Conservation (phyloP, 2,888 invertebrate species). For the Sinohyriopsis cumingii region DNA sequence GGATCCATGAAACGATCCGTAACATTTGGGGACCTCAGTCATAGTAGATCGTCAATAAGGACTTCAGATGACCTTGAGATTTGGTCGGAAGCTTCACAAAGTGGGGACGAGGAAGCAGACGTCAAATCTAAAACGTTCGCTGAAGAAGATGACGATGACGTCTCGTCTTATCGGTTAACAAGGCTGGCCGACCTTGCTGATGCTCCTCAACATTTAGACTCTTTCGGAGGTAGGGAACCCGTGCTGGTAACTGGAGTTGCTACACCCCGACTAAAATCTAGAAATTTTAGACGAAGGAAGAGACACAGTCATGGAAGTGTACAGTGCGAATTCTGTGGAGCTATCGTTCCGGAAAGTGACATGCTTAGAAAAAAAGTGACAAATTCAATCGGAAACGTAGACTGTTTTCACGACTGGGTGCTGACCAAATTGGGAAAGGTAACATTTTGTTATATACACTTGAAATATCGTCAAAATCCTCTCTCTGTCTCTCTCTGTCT, state of each 20-base stretch:
- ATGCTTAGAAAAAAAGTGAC: constrained; percentile 10
- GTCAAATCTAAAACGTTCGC: neutral
- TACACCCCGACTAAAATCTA: neutral
- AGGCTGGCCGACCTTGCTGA: neutral
- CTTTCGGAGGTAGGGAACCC: constrained; percentile 5
- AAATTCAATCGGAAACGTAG: constrained; percentile 16
- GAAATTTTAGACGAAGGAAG: neutral
- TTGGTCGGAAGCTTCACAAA: no score
- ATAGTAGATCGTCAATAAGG: neutral
- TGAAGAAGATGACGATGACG: neutral
- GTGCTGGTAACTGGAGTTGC: neutral
- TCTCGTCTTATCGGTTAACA: neutral
- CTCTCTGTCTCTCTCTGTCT: no score
- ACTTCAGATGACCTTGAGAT: no score
- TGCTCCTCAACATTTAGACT: constrained; percentile 10
- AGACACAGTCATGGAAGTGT: neutral
- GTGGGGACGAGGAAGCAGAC: neutral
- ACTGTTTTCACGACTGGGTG: constrained; percentile 23
- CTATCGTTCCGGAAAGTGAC: constrained; percentile 4
- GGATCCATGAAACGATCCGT: constrained; percentile 11
- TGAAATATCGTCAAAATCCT: no score
- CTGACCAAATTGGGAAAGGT: constrained; percentile 29
- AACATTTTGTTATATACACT: neutral
- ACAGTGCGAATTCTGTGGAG: neutral
- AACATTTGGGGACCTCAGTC: constrained; percentile 12